Evolutionary conservation across 2,888 invertebrate genomes (phyloP).

Genomic region (Eremobia ochroleuca): DNA sequence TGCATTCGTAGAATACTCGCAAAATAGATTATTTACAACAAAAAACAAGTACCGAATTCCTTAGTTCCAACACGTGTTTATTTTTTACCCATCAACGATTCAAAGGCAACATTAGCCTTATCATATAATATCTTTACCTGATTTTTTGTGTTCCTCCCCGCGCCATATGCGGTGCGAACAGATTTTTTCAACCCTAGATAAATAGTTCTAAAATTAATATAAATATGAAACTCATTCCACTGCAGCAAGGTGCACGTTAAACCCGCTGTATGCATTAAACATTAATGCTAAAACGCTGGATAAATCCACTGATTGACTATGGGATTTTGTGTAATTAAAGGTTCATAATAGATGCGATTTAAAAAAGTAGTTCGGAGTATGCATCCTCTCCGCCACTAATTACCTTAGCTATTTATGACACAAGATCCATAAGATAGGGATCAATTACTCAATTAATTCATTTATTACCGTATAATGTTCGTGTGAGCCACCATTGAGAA

Average conservation of each 20-base stretch:
- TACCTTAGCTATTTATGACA: conserved; percentile 59
- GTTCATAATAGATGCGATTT: conserved; percentile 57
- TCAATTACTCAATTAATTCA: conserved; percentile 65
- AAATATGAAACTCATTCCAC: conserved; percentile 53
- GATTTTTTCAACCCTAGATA: conserved; percentile 57
- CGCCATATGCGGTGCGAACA: conserved; percentile 70
- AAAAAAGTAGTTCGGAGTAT: conserved; percentile 54
- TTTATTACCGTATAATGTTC: conserved; percentile 38
- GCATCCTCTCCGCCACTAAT: conserved; percentile 37
- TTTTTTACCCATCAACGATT: conserved; percentile 49
- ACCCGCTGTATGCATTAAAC: conserved; percentile 67
- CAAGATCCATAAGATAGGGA: conserved; percentile 38
- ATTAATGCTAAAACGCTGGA: conserved; percentile 64
- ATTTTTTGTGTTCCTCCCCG: conserved; percentile 75
- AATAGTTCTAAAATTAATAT: conserved; percentile 56
- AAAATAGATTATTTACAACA: conserved; percentile 36
- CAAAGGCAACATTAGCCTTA: conserved; percentile 68
- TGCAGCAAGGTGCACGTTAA: conserved; percentile 49
- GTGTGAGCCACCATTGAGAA: conserved; percentile 31
- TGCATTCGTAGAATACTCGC: conserved; percentile 50
- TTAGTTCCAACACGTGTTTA: conserved; percentile 65
- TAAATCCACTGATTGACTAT: conserved; percentile 65
- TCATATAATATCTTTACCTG: conserved; percentile 79
- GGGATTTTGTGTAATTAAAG: conserved; percentile 72
- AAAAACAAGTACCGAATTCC: conserved; percentile 53